Evolutionary conservation across 2,888 invertebrate genomes (phyloP).

Genomic region (Ryuthela nishihirai): DNA sequence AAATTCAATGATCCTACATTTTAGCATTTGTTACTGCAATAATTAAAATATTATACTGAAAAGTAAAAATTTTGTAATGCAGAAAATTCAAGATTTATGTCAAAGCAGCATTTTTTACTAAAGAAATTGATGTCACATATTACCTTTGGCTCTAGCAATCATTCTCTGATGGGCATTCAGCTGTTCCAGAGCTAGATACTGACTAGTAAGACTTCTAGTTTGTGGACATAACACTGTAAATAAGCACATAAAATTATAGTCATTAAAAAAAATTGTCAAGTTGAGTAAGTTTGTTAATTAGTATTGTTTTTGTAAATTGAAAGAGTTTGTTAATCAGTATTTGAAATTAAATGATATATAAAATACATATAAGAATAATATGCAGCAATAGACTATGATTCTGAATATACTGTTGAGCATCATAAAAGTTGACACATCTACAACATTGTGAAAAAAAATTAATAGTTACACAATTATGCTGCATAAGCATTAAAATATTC

Average conservation of each 20-base stretch:
- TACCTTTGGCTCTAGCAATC: conserved; percentile 31
- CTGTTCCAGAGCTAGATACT: conserved; percentile 25
- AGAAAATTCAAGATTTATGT: not conserved
- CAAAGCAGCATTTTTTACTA: not conserved
- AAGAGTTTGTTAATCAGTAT: not conserved
- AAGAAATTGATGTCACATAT: not conserved
- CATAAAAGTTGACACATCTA: too few species aligned
- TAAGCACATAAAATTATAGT: not conserved
- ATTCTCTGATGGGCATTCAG: conserved; percentile 33
- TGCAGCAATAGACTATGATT: too few species aligned
- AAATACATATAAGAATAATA: not conserved
- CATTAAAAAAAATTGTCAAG: not conserved
- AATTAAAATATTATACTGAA: too few species aligned
- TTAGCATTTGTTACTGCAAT: too few species aligned
- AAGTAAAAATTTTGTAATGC: not conserved
- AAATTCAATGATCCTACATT: too few species aligned
- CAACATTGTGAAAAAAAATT: too few species aligned
- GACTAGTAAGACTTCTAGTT: conserved; percentile 25
- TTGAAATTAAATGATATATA: not conserved
- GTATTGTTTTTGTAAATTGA: not conserved
- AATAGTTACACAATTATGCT: too few species aligned
- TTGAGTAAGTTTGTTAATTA: not conserved
- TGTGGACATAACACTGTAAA: conserved; percentile 26
- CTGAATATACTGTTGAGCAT: too few species aligned
- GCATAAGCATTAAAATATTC: too few species aligned